Evolutionary conservation across 2,797 vertebrate genomes (phyloP).

Genomic region (Clamator glandarius): DNA sequence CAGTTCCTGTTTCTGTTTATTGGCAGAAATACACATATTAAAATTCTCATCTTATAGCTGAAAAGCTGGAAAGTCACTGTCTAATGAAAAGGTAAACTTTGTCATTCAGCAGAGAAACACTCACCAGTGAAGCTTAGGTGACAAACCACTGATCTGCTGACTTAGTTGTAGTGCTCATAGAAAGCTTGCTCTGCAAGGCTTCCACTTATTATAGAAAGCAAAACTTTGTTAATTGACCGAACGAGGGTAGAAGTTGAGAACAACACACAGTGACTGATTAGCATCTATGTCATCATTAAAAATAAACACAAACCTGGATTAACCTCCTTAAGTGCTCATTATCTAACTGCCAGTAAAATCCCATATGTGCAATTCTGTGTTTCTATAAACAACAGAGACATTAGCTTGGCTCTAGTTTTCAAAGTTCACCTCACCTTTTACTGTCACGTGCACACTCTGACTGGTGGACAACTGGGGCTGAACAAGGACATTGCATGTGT

Average conservation of each 20-base stretch:
- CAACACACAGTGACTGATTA: not conserved
- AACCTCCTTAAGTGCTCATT: not conserved
- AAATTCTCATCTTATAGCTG: not conserved
- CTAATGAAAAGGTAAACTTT: not conserved
- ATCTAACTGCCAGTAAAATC: not conserved
- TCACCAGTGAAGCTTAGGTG: not conserved
- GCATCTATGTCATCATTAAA: not conserved
- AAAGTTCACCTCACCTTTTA: slow-evolving; percentile 85
- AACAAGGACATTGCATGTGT: slow-evolving; percentile 95
- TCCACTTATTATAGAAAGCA: not conserved
- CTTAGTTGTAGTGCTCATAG: not conserved
- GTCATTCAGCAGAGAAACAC: not conserved
- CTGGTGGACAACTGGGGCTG: slow-evolving; percentile 96
- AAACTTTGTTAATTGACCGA: not conserved
- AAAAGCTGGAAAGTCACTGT: not conserved
- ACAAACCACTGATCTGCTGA: not conserved
- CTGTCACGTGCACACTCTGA: slow-evolving; percentile 93
- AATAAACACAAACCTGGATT: slow-evolving; percentile 20
- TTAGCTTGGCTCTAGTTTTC: not conserved
- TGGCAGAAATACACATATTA: not conserved
- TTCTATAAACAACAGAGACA: not conserved
- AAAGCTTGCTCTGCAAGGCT: not conserved
- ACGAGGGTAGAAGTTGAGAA: not conserved
- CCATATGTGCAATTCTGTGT: accelerated
- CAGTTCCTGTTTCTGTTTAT: not conserved